Evolutionary conservation across 2,113 vertebrate genomes (phyloP).

Genomic region (Petrocephalus microphthalmus): DNA sequence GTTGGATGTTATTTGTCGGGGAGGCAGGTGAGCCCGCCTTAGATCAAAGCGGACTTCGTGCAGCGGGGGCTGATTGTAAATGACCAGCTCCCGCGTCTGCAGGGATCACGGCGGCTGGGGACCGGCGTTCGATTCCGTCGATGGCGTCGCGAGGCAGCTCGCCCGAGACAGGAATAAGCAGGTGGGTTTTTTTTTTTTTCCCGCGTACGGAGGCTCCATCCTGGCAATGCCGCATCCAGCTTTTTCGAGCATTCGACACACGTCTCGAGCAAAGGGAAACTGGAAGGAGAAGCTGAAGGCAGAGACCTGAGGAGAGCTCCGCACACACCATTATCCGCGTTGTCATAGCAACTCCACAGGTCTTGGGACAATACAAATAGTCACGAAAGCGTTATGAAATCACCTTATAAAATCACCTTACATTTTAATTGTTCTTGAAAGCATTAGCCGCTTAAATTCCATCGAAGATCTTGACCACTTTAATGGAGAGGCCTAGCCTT

Average conservation of each 20-base stretch:
- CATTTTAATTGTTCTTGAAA: not conserved
- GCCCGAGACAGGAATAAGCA: not conserved
- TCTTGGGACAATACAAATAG: not conserved
- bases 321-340: not conserved
- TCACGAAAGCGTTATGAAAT: not conserved
- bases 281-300: not conserved
- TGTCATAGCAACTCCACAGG: not conserved
- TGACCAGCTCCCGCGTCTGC: not conserved
- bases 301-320: not conserved
- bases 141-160: not conserved
- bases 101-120: not conserved
- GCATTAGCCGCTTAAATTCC: not conserved
- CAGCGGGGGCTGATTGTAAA: not conserved
- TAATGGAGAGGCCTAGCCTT: not conserved
- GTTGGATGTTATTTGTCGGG: not conserved
- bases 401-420: not conserved
- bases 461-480: not conserved
- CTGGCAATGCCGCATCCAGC: not conserved
- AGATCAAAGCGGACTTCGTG: too few relatives aligned
- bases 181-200: not conserved
- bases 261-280: not conserved
- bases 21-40: not conserved
- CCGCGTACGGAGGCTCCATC: not conserved
- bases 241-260: not conserved
- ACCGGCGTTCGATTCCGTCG: not conserved